Conservation (phyloP, 2,113 vertebrate species). For the Trogon melanurus region DNA sequence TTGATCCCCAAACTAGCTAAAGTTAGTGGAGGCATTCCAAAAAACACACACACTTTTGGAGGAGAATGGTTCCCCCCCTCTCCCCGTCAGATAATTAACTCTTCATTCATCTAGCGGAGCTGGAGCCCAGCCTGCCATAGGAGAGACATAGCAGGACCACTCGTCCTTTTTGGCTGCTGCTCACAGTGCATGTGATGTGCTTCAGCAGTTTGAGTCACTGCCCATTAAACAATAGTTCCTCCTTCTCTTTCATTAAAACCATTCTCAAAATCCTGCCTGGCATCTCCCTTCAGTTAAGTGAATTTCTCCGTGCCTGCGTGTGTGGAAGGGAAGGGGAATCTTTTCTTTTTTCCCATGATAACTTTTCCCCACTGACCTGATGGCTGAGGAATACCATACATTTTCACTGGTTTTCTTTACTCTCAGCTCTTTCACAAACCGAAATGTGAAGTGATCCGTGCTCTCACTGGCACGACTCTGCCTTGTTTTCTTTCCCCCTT, state of each 20-base stretch:
- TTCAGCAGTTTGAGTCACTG: background rate
- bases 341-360: background rate
- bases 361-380: slow-evolving; percentile 28
- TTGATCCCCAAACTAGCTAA: background rate
- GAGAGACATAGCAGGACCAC: background rate
- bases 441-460: slow-evolving; percentile 69
- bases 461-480: slow-evolving; percentile 46
- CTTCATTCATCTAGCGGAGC: background rate
- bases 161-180: background rate
- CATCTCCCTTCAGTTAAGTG: background rate
- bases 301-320: background rate
- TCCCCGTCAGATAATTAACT: background rate
- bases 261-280: slow-evolving; percentile 1
- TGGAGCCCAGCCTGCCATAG: background rate
- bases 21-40: background rate
- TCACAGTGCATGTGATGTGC: background rate
- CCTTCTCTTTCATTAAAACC: slow-evolving; percentile 7
- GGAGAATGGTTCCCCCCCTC: accelerated
- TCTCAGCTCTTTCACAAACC: slow-evolving; percentile 70
- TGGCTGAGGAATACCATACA: slow-evolving; percentile 30
- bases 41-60: background rate
- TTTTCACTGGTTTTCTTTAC: slow-evolving; percentile 53
- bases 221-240: background rate
- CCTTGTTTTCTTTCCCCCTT: slow-evolving; percentile 43
- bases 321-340: background rate